Percentiles rank a stretch among this genome's conserved stretches.
phyloP scores from a whole-genome alignment of 2,888 invertebrate species.

The Mesorhabditis sp. region DNA sequence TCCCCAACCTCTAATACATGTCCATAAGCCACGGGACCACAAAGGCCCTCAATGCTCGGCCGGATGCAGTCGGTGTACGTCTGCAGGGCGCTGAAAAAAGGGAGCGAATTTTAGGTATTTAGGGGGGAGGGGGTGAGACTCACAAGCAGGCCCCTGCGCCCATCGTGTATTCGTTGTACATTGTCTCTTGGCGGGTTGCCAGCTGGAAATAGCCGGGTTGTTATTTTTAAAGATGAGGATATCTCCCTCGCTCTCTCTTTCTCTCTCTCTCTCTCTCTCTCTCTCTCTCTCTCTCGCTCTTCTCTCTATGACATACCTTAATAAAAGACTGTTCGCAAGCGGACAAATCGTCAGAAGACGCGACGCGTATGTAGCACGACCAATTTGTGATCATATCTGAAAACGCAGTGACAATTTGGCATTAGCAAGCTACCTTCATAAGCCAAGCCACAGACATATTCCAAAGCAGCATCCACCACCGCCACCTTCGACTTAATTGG shows the following conservation, averaged over 20 bases:
- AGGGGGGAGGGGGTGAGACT: constrained; percentile 9
- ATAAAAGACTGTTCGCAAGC: constrained; percentile 34
- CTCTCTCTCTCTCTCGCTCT: neutral
- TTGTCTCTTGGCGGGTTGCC: constrained; percentile 21
- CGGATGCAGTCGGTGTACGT: constrained; percentile 43
- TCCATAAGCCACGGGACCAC: constrained; percentile 30
- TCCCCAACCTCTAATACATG: constrained; percentile 19
- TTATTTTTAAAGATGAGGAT: neutral
- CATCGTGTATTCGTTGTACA: constrained; percentile 36
- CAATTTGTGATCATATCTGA: constrained; percentile 40
- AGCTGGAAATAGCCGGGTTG: constrained; percentile 8
- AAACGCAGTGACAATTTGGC: constrained; percentile 5
- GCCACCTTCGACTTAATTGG: constrained; percentile 39
- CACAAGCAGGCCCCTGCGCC: constrained; percentile 39
- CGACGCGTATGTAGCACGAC: constrained; percentile 38
- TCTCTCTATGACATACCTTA: constrained; percentile 11
- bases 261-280: constrained; percentile 5
- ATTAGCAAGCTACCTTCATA: constrained; percentile 25
- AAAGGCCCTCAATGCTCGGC: constrained; percentile 30
- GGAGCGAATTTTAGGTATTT: neutral
- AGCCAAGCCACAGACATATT: constrained; percentile 40
- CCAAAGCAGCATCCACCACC: constrained; percentile 35
- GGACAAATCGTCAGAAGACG: constrained; percentile 30
- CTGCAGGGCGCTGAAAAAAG: constrained; percentile 35
- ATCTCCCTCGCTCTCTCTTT: neutral